A percentile compares a stretch with the other conserved stretches of the same genome.
phyloP scores from a whole-genome alignment of 2,797 vertebrate species.

The Octomys mimax region DNA sequence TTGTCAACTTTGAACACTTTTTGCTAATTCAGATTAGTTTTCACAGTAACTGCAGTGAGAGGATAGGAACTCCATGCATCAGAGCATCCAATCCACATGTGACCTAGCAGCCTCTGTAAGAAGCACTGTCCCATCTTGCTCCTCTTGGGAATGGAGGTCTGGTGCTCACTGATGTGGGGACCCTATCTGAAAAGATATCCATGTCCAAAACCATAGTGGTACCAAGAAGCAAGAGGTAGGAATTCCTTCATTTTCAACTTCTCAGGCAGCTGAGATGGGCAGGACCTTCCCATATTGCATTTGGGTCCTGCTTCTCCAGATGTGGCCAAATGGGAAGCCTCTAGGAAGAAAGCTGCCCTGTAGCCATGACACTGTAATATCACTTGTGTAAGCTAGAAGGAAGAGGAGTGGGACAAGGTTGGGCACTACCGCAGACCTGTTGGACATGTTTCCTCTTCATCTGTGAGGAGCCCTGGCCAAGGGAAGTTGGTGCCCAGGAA shows the following conservation, averaged over 20 bases:
- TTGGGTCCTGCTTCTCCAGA: neutral
- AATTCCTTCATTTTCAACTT: neutral
- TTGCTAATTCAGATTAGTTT: constrained; percentile 5
- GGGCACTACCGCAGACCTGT: neutral
- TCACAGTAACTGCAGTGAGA: neutral
- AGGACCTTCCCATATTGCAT: neutral
- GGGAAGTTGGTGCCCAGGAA: neutral
- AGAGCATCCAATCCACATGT: neutral
- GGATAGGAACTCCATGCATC: neutral
- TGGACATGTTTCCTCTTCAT: neutral
- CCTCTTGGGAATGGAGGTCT: neutral
- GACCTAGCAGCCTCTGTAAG: neutral
- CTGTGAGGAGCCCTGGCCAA: neutral
- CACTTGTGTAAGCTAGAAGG: neutral
- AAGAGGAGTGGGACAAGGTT: neutral
- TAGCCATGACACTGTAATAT: neutral
- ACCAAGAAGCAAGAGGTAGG: too few species aligned
- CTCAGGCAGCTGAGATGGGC: neutral
- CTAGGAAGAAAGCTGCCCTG: neutral
- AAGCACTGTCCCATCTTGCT: neutral
- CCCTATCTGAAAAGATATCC: neutral
- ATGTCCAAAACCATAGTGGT: neutral
- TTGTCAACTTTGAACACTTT: neutral
- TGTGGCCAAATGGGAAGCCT: neutral
- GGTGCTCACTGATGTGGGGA: neutral